phyloP scores from a whole-genome alignment of 2,113 vertebrate genomes.

The Bufo bufo region DNA sequence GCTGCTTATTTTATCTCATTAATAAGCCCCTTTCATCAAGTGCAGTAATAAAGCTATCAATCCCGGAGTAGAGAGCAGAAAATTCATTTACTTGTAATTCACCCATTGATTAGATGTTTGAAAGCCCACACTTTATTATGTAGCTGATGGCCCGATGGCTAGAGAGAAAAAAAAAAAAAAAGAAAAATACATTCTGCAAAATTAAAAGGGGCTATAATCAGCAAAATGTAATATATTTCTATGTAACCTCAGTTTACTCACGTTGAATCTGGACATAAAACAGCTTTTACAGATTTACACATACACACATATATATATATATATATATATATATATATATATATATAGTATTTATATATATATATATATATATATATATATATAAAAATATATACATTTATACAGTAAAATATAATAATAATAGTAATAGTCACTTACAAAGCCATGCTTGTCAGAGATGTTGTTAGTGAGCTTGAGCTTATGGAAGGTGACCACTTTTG shows the following conservation, averaged over 20 bases:
- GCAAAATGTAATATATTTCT: background rate
- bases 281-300: background rate
- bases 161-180: background rate
- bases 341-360: background rate
- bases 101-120: background rate
- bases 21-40: constrained; percentile 49
- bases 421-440: constrained; percentile 74
- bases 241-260: background rate
- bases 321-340: background rate
- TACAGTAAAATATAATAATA: background rate
- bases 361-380: constrained; percentile 21
- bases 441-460: constrained; percentile 98
- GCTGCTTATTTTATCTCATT: constrained; percentile 55
- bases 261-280: background rate
- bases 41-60: constrained; percentile 38
- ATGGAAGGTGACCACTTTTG: constrained; percentile 98
- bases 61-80: constrained; percentile 6
- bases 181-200: background rate
- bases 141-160: background rate
- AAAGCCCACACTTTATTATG: constrained; percentile 30
- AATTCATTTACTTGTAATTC: constrained; percentile 15
- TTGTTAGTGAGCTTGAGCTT: constrained; percentile 99
- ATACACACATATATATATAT: background rate
- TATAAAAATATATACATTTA: background rate
- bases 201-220: background rate